Evolutionary conservation across 2,797 vertebrate genomes (phyloP), one percentile per base, ranked within the genome.

Genomic region (Typhlichthys eigenmanni): DNA sequence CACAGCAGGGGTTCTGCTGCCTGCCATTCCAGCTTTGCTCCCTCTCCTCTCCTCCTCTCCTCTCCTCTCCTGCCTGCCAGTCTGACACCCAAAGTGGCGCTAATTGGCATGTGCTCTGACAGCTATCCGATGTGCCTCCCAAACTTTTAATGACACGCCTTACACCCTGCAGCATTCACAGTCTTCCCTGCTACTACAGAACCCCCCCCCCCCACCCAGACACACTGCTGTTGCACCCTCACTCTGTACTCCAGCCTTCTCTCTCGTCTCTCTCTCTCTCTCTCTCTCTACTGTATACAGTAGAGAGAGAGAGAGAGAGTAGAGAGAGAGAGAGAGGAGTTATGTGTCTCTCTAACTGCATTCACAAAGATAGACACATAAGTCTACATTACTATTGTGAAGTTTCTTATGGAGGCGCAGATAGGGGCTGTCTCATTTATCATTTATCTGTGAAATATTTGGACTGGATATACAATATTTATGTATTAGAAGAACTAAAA

Each of bases 91-190:
- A 86, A 90, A 90, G 84, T 92, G 89, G 85, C 88, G 89, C 88
- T 92, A 92, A 92, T 92, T 91, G 91, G 89, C 85, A 85, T 77
- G 76, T 72, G 76, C 83, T 89, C 86, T 90, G 89, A 90, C 90
- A 91, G 90, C 85, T 79, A 84, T 83, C 80, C 81, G 76, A 80
- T 76, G 82, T 76, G 76, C 81, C 49, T n/a, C 12, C 53, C 52
- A 5, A 49, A 88, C 84, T 90, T 90, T 90, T 90, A 90, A 90
- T 87, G 87, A 84, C 87, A 85, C 72, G 79, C 71, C 85, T 86
- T 77, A 62, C 75, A 81, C 85, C 81, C 85, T 62, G 74, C 77
- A 85, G 78, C 80, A 82, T 78, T 76, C 81, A 79, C 78, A 66
- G 60, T 72, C 76, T 67, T 68, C 69, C 61, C 81, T 63, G 78